Evolutionary conservation across 1,140 invertebrate genomes (phyloP).

Genomic region (Macrosteles quadrilineatus): DNA sequence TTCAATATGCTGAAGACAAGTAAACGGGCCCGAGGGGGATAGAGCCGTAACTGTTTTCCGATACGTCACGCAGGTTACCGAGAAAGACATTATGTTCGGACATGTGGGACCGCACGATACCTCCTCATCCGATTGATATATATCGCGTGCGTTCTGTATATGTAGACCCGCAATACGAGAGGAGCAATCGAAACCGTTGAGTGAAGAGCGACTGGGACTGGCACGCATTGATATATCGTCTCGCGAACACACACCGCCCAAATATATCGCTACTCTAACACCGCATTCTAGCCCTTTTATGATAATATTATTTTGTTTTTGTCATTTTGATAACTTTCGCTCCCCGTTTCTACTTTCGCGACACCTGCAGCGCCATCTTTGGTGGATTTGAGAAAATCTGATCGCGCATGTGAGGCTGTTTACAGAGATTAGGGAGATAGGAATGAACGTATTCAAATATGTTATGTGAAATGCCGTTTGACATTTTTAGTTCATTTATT

Average conservation of each 20-base stretch:
- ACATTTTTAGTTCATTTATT: no score
- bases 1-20: no score
- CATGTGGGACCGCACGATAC: neutral
- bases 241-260: neutral
- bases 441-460: no score
- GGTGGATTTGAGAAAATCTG: no score
- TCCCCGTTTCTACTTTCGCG: neutral
- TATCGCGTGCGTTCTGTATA: no score
- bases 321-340: slow-evolving; percentile 24
- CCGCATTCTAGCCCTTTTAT: slow-evolving; percentile 18
- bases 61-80: slow-evolving; percentile 13
- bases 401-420: no score
- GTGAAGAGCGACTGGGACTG: slow-evolving; percentile 5
- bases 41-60: slow-evolving; percentile 22
- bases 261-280: slow-evolving; percentile 24
- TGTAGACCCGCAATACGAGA: no score
- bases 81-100: slow-evolving; percentile 15
- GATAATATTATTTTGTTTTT: slow-evolving; percentile 27
- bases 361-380: no score
- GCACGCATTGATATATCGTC: slow-evolving; percentile 13
- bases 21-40: neutral
- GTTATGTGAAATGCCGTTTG: no score
- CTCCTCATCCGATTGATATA: neutral
- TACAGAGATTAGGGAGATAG: no score
- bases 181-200: neutral